Percentiles rank a stretch among this genome's conserved stretches.
Evolutionary conservation across 2,113 vertebrate genomes (phyloP).

Genomic region (Rhinopomastus cyanomelas): DNA sequence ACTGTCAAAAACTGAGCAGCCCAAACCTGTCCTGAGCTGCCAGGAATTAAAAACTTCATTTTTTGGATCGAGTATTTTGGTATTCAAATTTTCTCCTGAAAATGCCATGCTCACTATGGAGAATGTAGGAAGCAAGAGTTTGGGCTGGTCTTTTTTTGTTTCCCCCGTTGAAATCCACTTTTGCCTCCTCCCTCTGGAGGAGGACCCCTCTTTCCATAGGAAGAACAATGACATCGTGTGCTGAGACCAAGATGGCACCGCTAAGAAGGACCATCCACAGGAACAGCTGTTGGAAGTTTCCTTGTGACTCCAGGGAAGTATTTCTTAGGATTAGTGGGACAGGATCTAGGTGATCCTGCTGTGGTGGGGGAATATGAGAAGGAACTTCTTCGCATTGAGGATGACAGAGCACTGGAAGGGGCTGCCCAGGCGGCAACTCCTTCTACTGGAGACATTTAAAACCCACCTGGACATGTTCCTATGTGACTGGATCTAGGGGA

Average conservation of each 20-base stretch:
- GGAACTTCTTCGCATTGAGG: no score
- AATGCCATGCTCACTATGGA: not conserved
- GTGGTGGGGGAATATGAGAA: no score
- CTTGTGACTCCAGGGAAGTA: not conserved
- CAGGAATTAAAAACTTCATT: constrained; percentile 55
- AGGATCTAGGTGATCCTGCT: no score
- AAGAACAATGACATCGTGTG: not conserved
- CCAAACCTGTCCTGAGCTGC: constrained; percentile 50
- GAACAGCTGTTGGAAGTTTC: not conserved
- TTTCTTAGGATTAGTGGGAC: not conserved
- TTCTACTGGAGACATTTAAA: no score
- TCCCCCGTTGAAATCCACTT: not conserved
- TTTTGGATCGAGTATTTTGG: constrained; percentile 31
- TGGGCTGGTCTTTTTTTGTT: not conserved
- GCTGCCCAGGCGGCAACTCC: no score
- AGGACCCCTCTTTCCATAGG: not conserved
- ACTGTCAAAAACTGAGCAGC: constrained; percentile 67
- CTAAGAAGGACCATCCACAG: not conserved
- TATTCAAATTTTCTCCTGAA: constrained; percentile 35
- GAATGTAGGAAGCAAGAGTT: not conserved
- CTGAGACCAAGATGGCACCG: not conserved
- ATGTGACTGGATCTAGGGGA: no score
- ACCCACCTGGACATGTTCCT: no score
- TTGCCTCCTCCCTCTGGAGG: not conserved
- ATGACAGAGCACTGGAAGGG: no score